phyloP scores from a whole-genome alignment of 1,140 invertebrate genomes.

The Venturia canescens region DNA sequence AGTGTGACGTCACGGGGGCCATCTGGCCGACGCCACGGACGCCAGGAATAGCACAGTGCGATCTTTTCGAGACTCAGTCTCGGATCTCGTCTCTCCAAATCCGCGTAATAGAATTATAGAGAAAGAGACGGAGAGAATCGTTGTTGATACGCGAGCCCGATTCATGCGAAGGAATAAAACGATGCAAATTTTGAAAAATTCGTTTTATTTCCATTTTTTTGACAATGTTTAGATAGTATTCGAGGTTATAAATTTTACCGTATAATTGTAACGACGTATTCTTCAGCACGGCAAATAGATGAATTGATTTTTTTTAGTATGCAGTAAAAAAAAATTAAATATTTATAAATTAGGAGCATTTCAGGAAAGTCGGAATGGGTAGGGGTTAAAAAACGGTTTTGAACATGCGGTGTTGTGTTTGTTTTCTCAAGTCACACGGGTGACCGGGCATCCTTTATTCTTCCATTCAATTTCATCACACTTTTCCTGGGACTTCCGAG shows the following conservation, averaged over 20 bases:
- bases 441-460: not conserved
- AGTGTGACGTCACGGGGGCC: slow-evolving; percentile 4
- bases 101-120: slow-evolving; percentile 11
- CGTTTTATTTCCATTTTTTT: too few relatives aligned
- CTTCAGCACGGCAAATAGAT: too few relatives aligned
- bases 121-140: not conserved
- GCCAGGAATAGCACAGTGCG: not conserved
- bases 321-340: not conserved
- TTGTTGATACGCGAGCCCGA: not conserved
- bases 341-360: not conserved
- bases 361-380: not conserved
- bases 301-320: too few relatives aligned
- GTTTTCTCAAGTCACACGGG: not conserved
- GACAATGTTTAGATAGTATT: too few relatives aligned
- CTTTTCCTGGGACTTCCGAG: not conserved
- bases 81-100: not conserved
- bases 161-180: not conserved
- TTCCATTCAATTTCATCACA: not conserved
- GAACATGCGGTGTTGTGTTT: slow-evolving; percentile 6
- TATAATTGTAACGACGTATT: too few relatives aligned
- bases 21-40: slow-evolving; percentile 5
- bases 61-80: slow-evolving; percentile 6
- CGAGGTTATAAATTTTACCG: too few relatives aligned
- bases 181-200: not conserved
- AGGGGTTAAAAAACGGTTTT: not conserved